Conservation (phyloP, 2,113 vertebrate genomes). For the Suncus etruscus region DNA sequence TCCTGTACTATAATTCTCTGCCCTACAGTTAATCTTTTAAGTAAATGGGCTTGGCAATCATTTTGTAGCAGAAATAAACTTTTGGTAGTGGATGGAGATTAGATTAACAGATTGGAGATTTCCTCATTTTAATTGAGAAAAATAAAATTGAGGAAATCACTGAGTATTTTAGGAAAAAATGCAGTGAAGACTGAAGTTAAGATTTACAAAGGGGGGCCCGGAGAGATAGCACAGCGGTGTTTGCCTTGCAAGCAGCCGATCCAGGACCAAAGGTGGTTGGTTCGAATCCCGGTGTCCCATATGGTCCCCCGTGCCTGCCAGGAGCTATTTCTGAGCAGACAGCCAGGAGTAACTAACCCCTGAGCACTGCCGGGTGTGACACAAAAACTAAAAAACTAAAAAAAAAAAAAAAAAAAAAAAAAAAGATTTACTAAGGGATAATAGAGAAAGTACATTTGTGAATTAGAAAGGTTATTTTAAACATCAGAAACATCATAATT, state of each 20-base stretch:
- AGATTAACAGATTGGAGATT: neutral
- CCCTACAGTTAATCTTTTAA: neutral
- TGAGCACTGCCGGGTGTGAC: too few relatives aligned
- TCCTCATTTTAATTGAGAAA: neutral
- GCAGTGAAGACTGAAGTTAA: neutral
- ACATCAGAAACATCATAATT: neutral
- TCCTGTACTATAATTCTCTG: too few relatives aligned
- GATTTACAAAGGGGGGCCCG: too few relatives aligned
- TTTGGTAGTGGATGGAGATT: neutral
- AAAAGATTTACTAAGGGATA: neutral
- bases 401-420: neutral
- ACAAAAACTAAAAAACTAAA: neutral
- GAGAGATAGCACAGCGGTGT: too few relatives aligned
- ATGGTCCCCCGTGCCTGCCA: too few relatives aligned
- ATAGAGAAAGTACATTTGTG: neutral
- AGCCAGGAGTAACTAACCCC: too few relatives aligned
- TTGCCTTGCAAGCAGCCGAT: too few relatives aligned
- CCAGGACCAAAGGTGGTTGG: too few relatives aligned
- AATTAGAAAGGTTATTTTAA: conserved; percentile 20
- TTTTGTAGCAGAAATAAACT: neutral
- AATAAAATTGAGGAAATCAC: neutral
- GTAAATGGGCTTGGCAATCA: neutral
- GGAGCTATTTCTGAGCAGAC: too few relatives aligned
- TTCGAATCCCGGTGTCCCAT: too few relatives aligned
- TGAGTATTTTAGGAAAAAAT: neutral